Base-by-base conservation (phyloP, 2,888 invertebrate genomes). In the Andrena bucephala region DNA sequence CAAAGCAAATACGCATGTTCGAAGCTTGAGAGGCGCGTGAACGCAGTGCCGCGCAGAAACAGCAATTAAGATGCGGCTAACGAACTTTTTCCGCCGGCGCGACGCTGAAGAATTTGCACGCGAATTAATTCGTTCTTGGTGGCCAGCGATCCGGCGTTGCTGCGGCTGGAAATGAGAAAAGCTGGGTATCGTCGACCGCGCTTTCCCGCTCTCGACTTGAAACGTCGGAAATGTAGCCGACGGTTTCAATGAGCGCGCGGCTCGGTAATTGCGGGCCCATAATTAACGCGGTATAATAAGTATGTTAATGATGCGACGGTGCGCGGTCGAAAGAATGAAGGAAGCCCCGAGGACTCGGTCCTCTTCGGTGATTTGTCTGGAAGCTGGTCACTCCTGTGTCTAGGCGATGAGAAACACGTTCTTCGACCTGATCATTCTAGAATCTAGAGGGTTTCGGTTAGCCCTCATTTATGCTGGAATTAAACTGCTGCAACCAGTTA, bases 271-370 rank as follows among this genome's bases (percentile, higher is more conserved):
- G 67, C 63, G 59, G 27, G 70, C 4, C 54, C 75, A 70, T 85
- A 85, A 86, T 86, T 85, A 85, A 86, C 62, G 77, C 63, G 59
- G 62, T 68, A 57, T 76, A 65, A 73, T 62, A 78, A 85, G 75
- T 74, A 73, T 78, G 83, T 81, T 86, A 86, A 86, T 50, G 85
- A 86, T 76, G 76, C 76, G 77, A 73, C 65, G 72, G 75, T 42
- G 57, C n/a, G 24, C 50, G 33, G n/a, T 50, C n/a, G 76, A 71
- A 74, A 70, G 27, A 7, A 42, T 24, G 52, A 54, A 8, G 6
- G 7, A 24, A 20, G 3, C 0, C 13, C 24, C 10, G 52, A 24
- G 29, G 31, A 20, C 48, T 52, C 60, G 75, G 42, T 66, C 48
- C 31, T 48, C 54, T 36, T 13, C 29, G 7, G 52, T 20, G 72